Evolutionary conservation across 2,888 invertebrate genomes (phyloP).

Genomic region (Nomada ferruginata): DNA sequence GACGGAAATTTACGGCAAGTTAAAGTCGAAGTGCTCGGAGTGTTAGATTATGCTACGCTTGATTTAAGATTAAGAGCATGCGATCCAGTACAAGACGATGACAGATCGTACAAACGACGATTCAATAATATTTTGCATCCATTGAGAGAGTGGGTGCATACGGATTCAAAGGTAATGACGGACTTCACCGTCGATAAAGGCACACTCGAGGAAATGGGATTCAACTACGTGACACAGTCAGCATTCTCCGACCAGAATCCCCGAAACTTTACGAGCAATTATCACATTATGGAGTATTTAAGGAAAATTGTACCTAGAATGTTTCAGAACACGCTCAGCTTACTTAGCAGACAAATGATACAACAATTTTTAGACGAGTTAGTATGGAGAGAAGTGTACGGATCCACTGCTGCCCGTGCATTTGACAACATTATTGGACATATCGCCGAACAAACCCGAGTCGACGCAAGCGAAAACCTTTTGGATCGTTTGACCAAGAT

Average conservation of each 20-base stretch:
- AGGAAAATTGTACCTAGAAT: slow-evolving; percentile 94
- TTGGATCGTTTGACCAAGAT: slow-evolving; percentile 83
- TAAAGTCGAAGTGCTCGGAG: slow-evolving; percentile 94
- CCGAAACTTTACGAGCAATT: slow-evolving; percentile 87
- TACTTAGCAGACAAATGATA: slow-evolving; percentile 93
- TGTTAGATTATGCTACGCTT: slow-evolving; percentile 89
- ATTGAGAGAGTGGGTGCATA: slow-evolving; percentile 91
- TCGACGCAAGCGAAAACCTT: slow-evolving; percentile 85
- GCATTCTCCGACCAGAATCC: slow-evolving; percentile 85
- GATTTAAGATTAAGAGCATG: slow-evolving; percentile 92
- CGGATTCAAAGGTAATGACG: slow-evolving; percentile 90
- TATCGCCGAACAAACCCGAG: slow-evolving; percentile 91
- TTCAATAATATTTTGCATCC: slow-evolving; percentile 94
- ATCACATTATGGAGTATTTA: slow-evolving; percentile 94
- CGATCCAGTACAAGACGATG: slow-evolving; percentile 92
- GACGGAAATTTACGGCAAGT: slow-evolving; percentile 87
- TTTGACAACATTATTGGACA: slow-evolving; percentile 93
- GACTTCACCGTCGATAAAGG: slow-evolving; percentile 94
- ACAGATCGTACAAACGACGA: slow-evolving; percentile 91
- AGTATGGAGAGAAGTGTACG: slow-evolving; percentile 95
- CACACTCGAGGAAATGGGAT: slow-evolving; percentile 91
- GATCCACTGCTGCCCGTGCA: slow-evolving; percentile 90
- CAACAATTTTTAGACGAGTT: slow-evolving; percentile 96
- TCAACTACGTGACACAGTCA: slow-evolving; percentile 89
- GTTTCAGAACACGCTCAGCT: slow-evolving; percentile 94